Base-by-base conservation (phyloP, 2,113 vertebrate genomes). In the Alouatta palliata region DNA sequence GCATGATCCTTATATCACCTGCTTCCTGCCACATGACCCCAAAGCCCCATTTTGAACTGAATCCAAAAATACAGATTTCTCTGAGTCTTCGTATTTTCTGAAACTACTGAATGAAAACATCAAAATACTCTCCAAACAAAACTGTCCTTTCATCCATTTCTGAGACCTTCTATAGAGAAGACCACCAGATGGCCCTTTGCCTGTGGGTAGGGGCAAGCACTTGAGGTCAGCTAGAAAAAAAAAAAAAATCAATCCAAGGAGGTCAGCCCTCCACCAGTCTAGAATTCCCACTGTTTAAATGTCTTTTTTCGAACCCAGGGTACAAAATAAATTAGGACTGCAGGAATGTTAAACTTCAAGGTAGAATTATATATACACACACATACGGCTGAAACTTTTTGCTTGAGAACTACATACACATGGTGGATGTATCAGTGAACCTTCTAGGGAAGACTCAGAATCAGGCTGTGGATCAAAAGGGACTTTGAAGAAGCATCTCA, bases 51-150 rank as follows among this genome's bases (percentile, higher is more conserved):
- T 71, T 68, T 13, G 61, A 94, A 87, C 47, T 43, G 7, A 91
- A 80, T 81, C 56, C 70, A 45, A 45, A 86, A 97, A 25, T 61
- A 94, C 12, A 40, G 80, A 37, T 64, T 89, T 79, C 54, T 32
- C 61, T 73, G 45, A 58, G 70, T 47, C 92, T 90, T 86, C 79
- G 20, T 52, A 45, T 91, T 91, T 96, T 87, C 81, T 93, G 56
- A 95, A 91, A 97, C 47, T 25, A 64, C 70, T 90, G 56, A 96
- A 96, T 14, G 43, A 70, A 91, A 49, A 86, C 37, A 83, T 96
- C 89, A 93, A 96, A 97, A 86, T 87, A 68, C 17, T 80, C 68
- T 91, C 52, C 71, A 89, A 66, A 90, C 64, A 80, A 80, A 96
- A 70, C 61, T 76, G 6, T 45, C 23, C 64, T 95, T 95, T 80